A percentile compares a stretch with the other conserved stretches of the same genome.
These are phyloP conservation scores for Pharmacophagus antenor DNA, from an alignment of 2,888 invertebrate genomes.

Conservation along the genomic window DNA sequence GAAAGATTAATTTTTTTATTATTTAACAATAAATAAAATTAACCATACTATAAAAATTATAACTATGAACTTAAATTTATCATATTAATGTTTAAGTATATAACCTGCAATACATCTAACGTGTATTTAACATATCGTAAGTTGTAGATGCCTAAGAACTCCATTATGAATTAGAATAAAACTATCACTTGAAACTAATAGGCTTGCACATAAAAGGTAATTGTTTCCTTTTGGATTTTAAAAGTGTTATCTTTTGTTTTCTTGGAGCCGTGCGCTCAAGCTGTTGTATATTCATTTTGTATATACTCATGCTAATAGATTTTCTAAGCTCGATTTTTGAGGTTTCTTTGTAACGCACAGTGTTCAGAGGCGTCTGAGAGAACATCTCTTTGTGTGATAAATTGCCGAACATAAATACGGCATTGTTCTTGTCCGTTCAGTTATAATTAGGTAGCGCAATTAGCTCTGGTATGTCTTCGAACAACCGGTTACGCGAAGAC, in stretches of 20 bases:
- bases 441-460: conserved; percentile 80
- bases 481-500: conserved; percentile 59
- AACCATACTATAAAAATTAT: not conserved
- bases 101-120: not conserved
- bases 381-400: conserved; percentile 75
- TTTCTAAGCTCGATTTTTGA: conserved; percentile 71
- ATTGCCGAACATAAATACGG: conserved; percentile 77
- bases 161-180: conserved; percentile 1
- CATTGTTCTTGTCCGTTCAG: conserved; percentile 73
- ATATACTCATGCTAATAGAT: conserved; percentile 61
- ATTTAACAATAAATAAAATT: not conserved
- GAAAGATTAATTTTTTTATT: not conserved
- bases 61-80: not conserved
- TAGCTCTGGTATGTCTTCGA: conserved; percentile 75
- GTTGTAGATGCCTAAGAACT: not conserved
- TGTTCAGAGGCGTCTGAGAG: conserved; percentile 62
- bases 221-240: conserved; percentile 70
- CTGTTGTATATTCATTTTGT: conserved; percentile 55
- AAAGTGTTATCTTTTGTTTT: conserved; percentile 56
- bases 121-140: not conserved
- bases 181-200: conserved; percentile 40
- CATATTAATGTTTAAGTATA: not conserved
- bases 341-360: conserved; percentile 57
- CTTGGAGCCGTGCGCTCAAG: conserved; percentile 56
- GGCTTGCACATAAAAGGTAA: conserved; percentile 66